A percentile compares a stretch with the other conserved stretches of the same genome.
Evolutionary conservation across 2,888 invertebrate genomes (phyloP).

Genomic region (Monoplex corrugatus): DNA sequence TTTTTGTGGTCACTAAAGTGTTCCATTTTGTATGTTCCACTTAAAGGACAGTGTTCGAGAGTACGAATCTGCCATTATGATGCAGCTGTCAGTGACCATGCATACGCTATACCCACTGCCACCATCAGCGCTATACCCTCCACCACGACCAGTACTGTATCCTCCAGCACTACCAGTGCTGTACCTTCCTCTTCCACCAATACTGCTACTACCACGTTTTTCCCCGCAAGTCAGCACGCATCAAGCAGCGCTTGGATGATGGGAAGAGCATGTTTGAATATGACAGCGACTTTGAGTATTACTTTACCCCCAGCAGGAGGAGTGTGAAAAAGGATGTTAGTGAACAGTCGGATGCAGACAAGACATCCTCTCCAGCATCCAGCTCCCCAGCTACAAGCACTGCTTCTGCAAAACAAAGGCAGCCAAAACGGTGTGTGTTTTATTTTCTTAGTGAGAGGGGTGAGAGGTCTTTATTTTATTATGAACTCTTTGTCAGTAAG

Average conservation of each 20-base stretch:
- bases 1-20: no score
- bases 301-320: conserved; percentile 27
- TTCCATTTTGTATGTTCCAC: no score
- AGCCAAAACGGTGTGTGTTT: conserved; percentile 46
- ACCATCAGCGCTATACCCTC: conserved; percentile 57
- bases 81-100: conserved; percentile 71
- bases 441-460: no score
- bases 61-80: conserved; percentile 57
- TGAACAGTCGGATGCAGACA: conserved; percentile 24
- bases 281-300: conserved; percentile 52
- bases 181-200: conserved; percentile 65
- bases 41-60: conserved; percentile 59
- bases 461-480: no score
- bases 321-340: conserved; percentile 34
- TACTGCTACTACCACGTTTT: background rate
- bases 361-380: background rate
- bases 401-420: background rate
- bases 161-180: conserved; percentile 59
- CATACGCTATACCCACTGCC: conserved; percentile 66
- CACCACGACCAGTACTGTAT: conserved; percentile 19
- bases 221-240: conserved; percentile 42
- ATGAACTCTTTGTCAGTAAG: no score
- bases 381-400: conserved; percentile 8
- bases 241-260: conserved; percentile 46
- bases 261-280: conserved; percentile 47